phyloP scores from a whole-genome alignment of 2,113 vertebrate genomes.

The Anarhynchus alexandrinus region DNA sequence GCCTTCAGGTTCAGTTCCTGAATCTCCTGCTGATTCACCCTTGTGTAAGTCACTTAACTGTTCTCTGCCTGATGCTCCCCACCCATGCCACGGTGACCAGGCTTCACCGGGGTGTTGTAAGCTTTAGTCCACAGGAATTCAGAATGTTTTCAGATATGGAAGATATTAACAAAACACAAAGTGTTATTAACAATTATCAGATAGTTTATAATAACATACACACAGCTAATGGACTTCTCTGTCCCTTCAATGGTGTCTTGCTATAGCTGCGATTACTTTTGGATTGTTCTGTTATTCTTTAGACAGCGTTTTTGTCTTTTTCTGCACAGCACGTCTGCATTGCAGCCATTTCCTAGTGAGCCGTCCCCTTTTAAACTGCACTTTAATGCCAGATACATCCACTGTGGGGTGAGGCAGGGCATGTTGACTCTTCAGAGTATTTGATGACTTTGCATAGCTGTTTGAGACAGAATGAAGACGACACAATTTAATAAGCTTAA shows the following conservation, averaged over 20 bases:
- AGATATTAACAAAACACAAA: not conserved
- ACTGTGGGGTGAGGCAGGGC: not conserved
- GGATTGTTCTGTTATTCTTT: not conserved
- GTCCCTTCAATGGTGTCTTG: not conserved
- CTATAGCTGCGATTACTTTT: not conserved
- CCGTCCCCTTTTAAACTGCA: not conserved
- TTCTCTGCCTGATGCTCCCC: not conserved
- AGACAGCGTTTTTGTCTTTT: not conserved
- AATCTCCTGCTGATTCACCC: conserved; percentile 36
- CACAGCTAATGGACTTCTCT: not conserved
- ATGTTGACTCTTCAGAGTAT: not conserved
- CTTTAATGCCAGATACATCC: not conserved
- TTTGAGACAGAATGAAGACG: not conserved
- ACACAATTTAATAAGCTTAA: conserved; percentile 3
- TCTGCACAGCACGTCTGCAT: not conserved
- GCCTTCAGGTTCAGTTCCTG: not conserved
- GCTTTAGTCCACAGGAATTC: not conserved
- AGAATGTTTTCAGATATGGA: not conserved
- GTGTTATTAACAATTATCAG: not conserved
- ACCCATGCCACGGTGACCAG: not conserved
- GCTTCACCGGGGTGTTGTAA: not conserved
- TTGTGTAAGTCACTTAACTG: not conserved
- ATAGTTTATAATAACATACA: not conserved
- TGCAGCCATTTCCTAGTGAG: not conserved
- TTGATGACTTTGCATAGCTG: not conserved